Evolutionary conservation across 2,888 invertebrate genomes (phyloP).

Genomic region (Drosophila affinis): DNA sequence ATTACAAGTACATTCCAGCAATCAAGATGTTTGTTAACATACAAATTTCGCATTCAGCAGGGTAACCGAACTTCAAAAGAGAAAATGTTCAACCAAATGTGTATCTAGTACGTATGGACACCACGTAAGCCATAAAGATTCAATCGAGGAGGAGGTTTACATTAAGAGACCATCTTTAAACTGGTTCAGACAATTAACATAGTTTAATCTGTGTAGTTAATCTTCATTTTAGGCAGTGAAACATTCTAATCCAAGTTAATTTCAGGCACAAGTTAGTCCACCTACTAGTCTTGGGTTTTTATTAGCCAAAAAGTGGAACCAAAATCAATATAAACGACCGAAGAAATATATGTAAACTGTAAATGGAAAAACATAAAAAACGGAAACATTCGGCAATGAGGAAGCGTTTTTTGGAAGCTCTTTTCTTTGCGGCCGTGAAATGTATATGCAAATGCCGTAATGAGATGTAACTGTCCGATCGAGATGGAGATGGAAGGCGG

Average conservation of each 20-base stretch:
- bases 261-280: not conserved
- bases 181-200: not conserved
- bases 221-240: slow-evolving; percentile 7
- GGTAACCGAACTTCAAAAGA: not conserved
- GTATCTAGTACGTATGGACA: not conserved
- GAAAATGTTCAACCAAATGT: not conserved
- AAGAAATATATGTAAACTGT: not conserved
- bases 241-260: slow-evolving; percentile 6
- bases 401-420: slow-evolving; percentile 56
- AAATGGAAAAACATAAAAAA: slow-evolving; percentile 31
- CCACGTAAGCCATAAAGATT: not conserved
- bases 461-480: slow-evolving; percentile 51
- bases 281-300: slow-evolving; percentile 1
- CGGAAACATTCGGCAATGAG: slow-evolving; percentile 47
- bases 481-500: slow-evolving; percentile 49
- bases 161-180: not conserved
- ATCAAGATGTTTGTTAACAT: not conserved
- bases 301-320: not conserved
- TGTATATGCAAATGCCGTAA: slow-evolving; percentile 45
- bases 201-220: not conserved
- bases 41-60: not conserved
- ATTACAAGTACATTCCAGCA: not conserved
- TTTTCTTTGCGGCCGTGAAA: slow-evolving; percentile 66
- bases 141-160: not conserved
- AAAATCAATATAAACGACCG: slow-evolving; percentile 11